Conservation (phyloP, 2,797 vertebrate species). For the Triplophysa bombifrons region DNA sequence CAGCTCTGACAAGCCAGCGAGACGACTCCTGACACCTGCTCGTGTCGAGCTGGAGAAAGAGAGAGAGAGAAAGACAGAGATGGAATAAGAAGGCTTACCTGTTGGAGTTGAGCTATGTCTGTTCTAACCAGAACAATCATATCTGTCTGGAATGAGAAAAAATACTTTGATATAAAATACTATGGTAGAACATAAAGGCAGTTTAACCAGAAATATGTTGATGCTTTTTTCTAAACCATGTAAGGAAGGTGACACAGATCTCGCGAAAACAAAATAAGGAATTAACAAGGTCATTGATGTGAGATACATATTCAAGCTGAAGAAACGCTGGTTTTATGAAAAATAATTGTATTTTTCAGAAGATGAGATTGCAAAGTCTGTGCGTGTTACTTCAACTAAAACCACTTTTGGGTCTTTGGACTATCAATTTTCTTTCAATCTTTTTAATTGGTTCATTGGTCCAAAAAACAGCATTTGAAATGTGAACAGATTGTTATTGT, state of each 20-base stretch:
- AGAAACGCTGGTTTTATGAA: not conserved
- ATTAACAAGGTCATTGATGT: conserved; percentile 16
- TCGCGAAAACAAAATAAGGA: conserved; percentile 1
- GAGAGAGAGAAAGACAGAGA: conserved; percentile 29
- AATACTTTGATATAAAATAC: conserved; percentile 61
- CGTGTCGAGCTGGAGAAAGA: conserved; percentile 70
- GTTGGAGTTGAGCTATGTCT: conserved; percentile 77
- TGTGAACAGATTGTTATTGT: too few species aligned
- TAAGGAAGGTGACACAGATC: not conserved
- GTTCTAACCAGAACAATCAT: conserved; percentile 69
- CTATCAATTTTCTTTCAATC: not conserved
- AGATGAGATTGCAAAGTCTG: not conserved
- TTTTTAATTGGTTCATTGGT: not conserved
- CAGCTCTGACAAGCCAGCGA: conserved; percentile 85
- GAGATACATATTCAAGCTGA: not conserved
- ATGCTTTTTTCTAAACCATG: not conserved
- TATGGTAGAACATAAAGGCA: conserved; percentile 54
- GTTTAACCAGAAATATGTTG: conserved; percentile 44
- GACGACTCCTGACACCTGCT: conserved; percentile 83
- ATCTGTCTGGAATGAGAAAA: conserved; percentile 61
- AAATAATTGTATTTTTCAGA: conserved; percentile 15
- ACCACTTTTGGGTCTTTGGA: not conserved
- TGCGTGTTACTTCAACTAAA: not conserved
- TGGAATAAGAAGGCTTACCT: conserved; percentile 68
- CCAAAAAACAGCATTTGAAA: not conserved